Percentiles rank a stretch among this genome's conserved stretches.
These are phyloP conservation scores for Brachionus plicatilis DNA, from an alignment of 1,140 invertebrate genomes.

Conservation along the genomic window DNA sequence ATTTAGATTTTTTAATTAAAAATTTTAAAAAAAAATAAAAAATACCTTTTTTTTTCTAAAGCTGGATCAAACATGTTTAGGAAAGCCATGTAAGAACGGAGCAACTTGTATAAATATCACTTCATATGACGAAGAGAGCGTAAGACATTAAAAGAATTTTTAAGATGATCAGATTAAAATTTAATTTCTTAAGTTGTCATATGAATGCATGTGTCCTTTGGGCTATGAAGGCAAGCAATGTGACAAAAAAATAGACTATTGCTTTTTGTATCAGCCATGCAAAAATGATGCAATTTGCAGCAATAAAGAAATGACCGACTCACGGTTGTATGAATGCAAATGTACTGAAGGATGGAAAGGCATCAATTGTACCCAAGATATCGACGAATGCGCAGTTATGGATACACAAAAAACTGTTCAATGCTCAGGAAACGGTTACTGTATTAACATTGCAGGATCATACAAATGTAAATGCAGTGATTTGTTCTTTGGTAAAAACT, in stretches of 20 bases:
- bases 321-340: constrained; percentile 7
- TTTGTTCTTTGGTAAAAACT: constrained; percentile 43
- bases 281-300: constrained; percentile 37
- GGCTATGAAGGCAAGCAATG: constrained; percentile 69
- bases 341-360: constrained; percentile 38
- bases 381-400: constrained; percentile 75
- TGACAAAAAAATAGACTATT: constrained; percentile 37
- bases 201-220: constrained; percentile 73
- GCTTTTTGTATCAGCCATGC: constrained; percentile 31
- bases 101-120: constrained; percentile 43
- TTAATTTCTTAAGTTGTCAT: constrained; percentile 48
- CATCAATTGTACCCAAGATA: constrained; percentile 60
- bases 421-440: constrained; percentile 65
- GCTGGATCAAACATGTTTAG: constrained; percentile 45
- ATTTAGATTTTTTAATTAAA: not conserved
- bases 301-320: not conserved
- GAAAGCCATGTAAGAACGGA: constrained; percentile 53
- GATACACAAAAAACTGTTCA: constrained; percentile 46
- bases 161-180: not conserved
- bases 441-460: constrained; percentile 81
- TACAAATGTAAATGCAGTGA: constrained; percentile 64
- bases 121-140: not conserved
- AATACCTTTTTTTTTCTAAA: not conserved
- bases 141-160: not conserved
- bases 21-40: not conserved